Conservation (phyloP, 2,113 vertebrate species). For the Hirundichthys speculiger region DNA sequence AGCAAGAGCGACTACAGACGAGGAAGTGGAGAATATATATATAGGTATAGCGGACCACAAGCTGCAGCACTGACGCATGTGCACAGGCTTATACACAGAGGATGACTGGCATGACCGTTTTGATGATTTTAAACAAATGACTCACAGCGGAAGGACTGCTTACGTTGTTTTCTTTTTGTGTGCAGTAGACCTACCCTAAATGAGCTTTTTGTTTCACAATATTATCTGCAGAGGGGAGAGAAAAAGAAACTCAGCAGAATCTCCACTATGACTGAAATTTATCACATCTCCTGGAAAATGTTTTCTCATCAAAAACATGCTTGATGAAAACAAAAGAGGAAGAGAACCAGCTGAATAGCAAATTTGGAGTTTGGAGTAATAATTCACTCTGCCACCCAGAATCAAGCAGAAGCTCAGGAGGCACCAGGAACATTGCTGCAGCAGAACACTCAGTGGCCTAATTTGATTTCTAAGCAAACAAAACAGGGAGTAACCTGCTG, state of each 20-base stretch:
- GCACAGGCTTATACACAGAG: not conserved
- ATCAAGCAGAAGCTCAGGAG: not conserved
- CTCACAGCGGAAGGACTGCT: slow-evolving; percentile 41
- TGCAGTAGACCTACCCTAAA: not conserved
- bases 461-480: not conserved
- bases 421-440: not conserved
- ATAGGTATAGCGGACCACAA: slow-evolving; percentile 3
- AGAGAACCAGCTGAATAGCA: slow-evolving; percentile 11
- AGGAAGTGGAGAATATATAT: slow-evolving; percentile 27
- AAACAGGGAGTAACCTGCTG: not conserved
- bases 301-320: slow-evolving; percentile 55
- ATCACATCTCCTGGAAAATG: slow-evolving; percentile 37
- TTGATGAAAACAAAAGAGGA: slow-evolving; percentile 50
- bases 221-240: slow-evolving; percentile 24
- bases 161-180: slow-evolving; percentile 31
- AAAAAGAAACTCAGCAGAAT: slow-evolving; percentile 34
- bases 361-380: slow-evolving; percentile 16
- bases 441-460: not conserved
- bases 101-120: not conserved
- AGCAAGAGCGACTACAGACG: slow-evolving; percentile 39
- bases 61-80: slow-evolving; percentile 4
- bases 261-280: slow-evolving; percentile 11
- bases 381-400: not conserved
- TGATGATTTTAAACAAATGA: slow-evolving; percentile 34
- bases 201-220: slow-evolving; percentile 50